Percentiles rank a stretch among this genome's conserved stretches.
phyloP scores from a whole-genome alignment of 2,888 invertebrate genomes.

The Autographa gamma region DNA sequence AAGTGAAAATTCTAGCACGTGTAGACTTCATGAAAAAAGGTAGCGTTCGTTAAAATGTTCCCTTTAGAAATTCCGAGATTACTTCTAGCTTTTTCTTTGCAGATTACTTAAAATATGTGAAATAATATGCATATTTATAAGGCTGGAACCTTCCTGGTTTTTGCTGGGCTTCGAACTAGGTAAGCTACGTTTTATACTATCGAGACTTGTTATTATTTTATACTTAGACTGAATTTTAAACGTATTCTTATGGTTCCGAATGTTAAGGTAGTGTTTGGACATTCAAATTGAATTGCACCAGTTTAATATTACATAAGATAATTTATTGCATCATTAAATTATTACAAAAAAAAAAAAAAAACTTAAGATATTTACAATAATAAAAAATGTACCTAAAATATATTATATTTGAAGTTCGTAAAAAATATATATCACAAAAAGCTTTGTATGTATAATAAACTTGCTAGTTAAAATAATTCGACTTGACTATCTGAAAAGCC shows the following conservation, averaged over 20 bases:
- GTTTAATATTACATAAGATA: no score
- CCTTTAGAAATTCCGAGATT: not conserved
- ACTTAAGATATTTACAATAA: no score
- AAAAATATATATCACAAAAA: no score
- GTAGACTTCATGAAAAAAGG: conserved; percentile 4
- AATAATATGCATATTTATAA: conserved; percentile 8
- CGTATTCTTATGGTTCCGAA: not conserved
- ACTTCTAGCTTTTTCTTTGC: not conserved
- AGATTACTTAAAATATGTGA: conserved; percentile 7
- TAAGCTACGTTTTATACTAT: not conserved
- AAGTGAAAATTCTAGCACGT: not conserved
- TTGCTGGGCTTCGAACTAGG: not conserved
- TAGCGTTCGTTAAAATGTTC: not conserved
- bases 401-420: no score
- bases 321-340: no score
- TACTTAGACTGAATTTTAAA: not conserved
- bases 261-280: not conserved
- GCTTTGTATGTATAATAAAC: no score
- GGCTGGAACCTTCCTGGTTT: not conserved
- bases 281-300: not conserved
- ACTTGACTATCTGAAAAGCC: no score
- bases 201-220: not conserved
- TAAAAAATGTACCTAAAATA: no score
- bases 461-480: no score
- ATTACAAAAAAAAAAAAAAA: no score